A percentile compares a stretch with the other conserved stretches of the same genome.
phyloP scores from a whole-genome alignment of 2,888 invertebrate genomes.

The Choreutis nemorana region DNA sequence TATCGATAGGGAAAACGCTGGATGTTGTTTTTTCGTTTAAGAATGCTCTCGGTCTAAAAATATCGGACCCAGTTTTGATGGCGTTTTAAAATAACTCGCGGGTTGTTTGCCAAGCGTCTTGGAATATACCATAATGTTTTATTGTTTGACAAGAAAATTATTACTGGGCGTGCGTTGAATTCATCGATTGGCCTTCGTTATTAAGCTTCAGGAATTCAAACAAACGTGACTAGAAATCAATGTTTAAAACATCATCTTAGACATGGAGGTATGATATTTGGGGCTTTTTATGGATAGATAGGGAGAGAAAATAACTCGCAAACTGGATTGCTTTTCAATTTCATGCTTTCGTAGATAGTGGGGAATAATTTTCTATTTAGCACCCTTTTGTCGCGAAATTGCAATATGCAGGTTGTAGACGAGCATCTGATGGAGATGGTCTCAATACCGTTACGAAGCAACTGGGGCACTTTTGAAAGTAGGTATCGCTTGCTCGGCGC shows the following conservation, averaged over 20 bases:
- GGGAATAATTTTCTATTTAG: background rate
- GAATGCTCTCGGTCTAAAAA: no score
- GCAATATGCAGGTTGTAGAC: slow-evolving; percentile 30
- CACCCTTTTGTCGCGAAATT: slow-evolving; percentile 13
- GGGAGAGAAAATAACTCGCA: no score
- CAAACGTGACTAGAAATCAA: no score
- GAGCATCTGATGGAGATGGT: slow-evolving; percentile 51
- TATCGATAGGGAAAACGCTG: no score
- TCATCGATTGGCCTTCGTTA: slow-evolving; percentile 6
- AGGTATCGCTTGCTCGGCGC: slow-evolving; percentile 17
- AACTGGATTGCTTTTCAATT: no score
- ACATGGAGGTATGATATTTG: no score
- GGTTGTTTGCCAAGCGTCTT: no score
- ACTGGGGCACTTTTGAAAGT: slow-evolving; percentile 66
- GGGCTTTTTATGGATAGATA: no score
- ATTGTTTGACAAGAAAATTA: background rate
- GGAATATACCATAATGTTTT: background rate
- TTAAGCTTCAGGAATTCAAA: background rate
- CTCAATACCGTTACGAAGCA: slow-evolving; percentile 54
- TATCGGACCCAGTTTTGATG: no score
- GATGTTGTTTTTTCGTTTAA: no score
- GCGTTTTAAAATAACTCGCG: no score
- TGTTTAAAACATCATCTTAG: no score
- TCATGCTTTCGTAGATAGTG: background rate
- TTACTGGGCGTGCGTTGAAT: slow-evolving; percentile 2